Evolutionary conservation across 2,797 vertebrate species (phyloP).

Genomic region (Artibeus jamaicensis): DNA sequence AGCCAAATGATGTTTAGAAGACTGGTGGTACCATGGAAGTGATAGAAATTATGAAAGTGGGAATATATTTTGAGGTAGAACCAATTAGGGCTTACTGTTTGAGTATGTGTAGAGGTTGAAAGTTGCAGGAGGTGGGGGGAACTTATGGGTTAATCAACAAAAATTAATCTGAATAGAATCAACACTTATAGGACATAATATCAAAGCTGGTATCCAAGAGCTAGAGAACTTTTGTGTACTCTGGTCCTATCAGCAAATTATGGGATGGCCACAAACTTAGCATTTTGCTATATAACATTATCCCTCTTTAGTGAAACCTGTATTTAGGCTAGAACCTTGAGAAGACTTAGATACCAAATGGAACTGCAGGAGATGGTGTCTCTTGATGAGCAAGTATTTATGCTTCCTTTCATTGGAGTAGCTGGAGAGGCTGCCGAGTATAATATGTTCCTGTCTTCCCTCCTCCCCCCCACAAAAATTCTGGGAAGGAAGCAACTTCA

Average conservation of each 20-base stretch:
- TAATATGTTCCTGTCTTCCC: background rate
- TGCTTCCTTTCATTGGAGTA: background rate
- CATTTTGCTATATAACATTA: background rate
- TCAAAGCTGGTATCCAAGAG: background rate
- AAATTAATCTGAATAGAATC: background rate
- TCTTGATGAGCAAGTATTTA: background rate
- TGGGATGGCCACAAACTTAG: background rate
- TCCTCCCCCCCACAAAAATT: background rate
- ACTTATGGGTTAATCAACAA: background rate
- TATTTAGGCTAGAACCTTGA: background rate
- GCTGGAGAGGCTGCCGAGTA: background rate
- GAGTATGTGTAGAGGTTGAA: background rate
- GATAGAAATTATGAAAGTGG: background rate
- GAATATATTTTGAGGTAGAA: background rate
- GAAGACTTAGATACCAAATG: slow-evolving; percentile 35
- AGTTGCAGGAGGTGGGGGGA: too few relatives aligned
- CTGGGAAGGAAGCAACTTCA: background rate
- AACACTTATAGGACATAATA: background rate
- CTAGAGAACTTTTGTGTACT: background rate
- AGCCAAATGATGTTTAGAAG: background rate
- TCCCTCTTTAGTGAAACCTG: background rate
- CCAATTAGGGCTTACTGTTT: background rate
- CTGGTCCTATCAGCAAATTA: background rate
- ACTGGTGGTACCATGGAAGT: background rate
- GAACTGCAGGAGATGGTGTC: slow-evolving; percentile 32